phyloP scores from a whole-genome alignment of 2,888 invertebrate genomes.

The Heteromyza rotundicornis region DNA sequence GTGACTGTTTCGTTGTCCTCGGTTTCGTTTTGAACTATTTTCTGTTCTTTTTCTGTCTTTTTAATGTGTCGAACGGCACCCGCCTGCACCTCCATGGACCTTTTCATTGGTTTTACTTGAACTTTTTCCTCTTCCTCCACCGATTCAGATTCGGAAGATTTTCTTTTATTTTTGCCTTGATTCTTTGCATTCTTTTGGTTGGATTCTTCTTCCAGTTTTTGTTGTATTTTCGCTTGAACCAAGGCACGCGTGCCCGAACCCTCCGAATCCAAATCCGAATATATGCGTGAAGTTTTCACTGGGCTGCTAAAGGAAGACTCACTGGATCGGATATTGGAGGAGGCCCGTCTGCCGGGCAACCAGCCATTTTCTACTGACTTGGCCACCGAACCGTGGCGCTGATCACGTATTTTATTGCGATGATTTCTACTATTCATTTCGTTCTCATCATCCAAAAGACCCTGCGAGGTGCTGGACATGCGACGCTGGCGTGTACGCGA shows the following conservation, averaged over 20 bases:
- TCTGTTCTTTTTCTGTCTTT: constrained; percentile 10
- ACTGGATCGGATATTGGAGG: constrained; percentile 31
- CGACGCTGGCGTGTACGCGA: constrained; percentile 47
- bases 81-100: constrained; percentile 28
- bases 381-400: constrained; percentile 50
- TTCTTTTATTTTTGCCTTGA: constrained; percentile 24
- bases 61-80: constrained; percentile 23
- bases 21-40: neutral
- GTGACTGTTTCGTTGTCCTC: neutral
- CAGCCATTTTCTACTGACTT: constrained; percentile 56
- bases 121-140: constrained; percentile 23
- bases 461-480: constrained; percentile 56
- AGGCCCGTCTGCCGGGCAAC: constrained; percentile 42
- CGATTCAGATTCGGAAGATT: constrained; percentile 32
- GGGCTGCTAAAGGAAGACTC: constrained; percentile 33
- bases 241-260: constrained; percentile 58
- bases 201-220: constrained; percentile 50
- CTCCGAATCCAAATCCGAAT: constrained; percentile 61
- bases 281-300: constrained; percentile 42
- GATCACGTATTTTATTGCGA: constrained; percentile 43
- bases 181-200: constrained; percentile 16
- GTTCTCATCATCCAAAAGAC: constrained; percentile 47
- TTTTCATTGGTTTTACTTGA: constrained; percentile 10
- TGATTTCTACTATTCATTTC: constrained; percentile 33
- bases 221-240: constrained; percentile 62